Evolutionary conservation across 2,797 vertebrate genomes (phyloP).

Genomic region (Myotis planiceps): DNA sequence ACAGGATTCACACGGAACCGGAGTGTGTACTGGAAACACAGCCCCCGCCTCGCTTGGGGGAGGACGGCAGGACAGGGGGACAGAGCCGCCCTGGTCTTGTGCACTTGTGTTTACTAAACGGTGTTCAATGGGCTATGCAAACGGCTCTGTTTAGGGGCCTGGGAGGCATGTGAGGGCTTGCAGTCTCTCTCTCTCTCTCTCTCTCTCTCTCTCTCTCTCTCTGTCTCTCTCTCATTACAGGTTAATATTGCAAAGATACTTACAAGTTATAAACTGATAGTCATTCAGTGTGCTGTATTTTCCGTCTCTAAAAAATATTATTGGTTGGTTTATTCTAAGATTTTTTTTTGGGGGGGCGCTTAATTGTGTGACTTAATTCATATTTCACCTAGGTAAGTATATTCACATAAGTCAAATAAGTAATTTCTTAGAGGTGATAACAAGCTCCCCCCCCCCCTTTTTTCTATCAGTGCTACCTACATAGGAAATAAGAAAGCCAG

Average conservation of each 20-base stretch:
- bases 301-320: not conserved
- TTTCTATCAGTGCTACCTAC: not conserved
- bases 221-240: not conserved
- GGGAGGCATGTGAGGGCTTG: conserved; percentile 17
- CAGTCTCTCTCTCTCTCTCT: not conserved
- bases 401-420: not conserved
- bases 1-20: conserved; percentile 88
- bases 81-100: conserved; percentile 67
- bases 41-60: conserved; percentile 84
- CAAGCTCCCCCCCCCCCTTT: not conserved
- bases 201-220: not conserved
- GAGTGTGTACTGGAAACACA: conserved; percentile 91
- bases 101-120: conserved; percentile 87
- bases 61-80: conserved; percentile 74
- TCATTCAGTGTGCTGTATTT: not conserved
- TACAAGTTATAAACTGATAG: not conserved
- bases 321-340: not conserved
- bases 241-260: not conserved
- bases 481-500: not conserved
- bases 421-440: not conserved
- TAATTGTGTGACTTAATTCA: not conserved
- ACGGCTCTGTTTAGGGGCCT: conserved; percentile 68
- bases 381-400: not conserved
- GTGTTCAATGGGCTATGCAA: conserved; percentile 81
- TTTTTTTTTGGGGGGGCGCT: not conserved